Base-by-base conservation (phyloP, 35 echinoderm and acorn worm species). In the Heliocidaris erythrogramma region DNA sequence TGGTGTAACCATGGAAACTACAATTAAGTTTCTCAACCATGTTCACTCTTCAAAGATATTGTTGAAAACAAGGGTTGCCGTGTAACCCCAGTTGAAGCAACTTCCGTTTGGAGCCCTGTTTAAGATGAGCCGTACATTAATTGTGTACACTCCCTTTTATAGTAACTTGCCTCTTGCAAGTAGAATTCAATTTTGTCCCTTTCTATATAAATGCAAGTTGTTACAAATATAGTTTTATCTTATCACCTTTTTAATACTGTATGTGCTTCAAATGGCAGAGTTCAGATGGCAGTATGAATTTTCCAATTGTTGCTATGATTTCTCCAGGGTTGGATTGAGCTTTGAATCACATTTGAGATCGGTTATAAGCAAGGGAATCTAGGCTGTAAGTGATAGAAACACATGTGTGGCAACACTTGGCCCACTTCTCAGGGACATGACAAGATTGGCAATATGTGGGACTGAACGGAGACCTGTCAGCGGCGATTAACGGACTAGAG, bases 321-420 rank as follows among this genome's bases (percentile, higher is more conserved):
- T 78, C 65, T 78, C 21, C 65, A 78, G 65, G 65, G 65, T 78
- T 78, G 21, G 24, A n/a, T 21, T 17, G 65, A n/a, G 21, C 65
- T 0, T 0, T 78, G 14, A 18, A 78, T 18, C 59, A 60, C 18
- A 2, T 60, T 60, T 60, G 9, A 2, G 0, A 60, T 60, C 6
- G 59, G 12, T 2, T 12, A 18, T 2, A 60, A 18, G 5, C 65
- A 27, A 78, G 24, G 21, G 21, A 78, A 56, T 78, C 27, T 78
- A 21, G 18, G 6, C 65, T 78, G 65, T 78, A 78, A 78, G 65
- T 7, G 5, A n/a, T 27, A 78, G 65, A 18, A 78, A 78, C 65
- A 78, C 65, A 78, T 78, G 65, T 78, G 65, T 18, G 65, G 65
- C 65, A 78, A 78, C 65, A 78, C 65, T 78, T 78, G 65, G 65